phyloP scores from a whole-genome alignment of 1,140 invertebrate genomes.

The Drosophila seguyi region DNA sequence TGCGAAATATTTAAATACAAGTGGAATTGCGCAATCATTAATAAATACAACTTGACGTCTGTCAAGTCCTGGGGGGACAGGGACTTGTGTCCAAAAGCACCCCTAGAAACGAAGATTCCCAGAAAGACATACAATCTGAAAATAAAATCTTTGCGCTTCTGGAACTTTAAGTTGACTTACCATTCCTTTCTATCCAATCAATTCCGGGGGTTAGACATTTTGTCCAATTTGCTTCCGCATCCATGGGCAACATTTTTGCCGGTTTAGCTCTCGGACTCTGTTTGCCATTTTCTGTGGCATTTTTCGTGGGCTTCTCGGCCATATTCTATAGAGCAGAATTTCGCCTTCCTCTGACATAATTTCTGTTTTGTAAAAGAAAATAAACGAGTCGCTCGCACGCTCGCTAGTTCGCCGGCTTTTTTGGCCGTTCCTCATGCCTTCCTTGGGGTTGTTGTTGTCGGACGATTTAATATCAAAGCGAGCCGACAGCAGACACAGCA shows the following conservation, averaged over 20 bases:
- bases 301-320: slow-evolving; percentile 15
- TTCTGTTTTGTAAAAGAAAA: slow-evolving; percentile 51
- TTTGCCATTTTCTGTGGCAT: slow-evolving; percentile 31
- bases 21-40: background rate
- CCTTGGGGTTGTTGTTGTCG: slow-evolving; percentile 43
- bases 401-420: slow-evolving; percentile 58
- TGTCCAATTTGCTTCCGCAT: slow-evolving; percentile 43
- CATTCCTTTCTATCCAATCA: slow-evolving; percentile 31
- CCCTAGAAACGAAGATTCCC: background rate
- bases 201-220: slow-evolving; percentile 30
- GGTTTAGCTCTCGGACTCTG: slow-evolving; percentile 7
- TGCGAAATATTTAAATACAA: slow-evolving; percentile 13
- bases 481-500: slow-evolving; percentile 64
- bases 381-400: slow-evolving; percentile 70
- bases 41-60: background rate
- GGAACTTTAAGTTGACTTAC: slow-evolving; percentile 19
- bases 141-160: slow-evolving; percentile 15
- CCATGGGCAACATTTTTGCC: slow-evolving; percentile 31
- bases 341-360: slow-evolving; percentile 57
- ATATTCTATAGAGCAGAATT: slow-evolving; percentile 30
- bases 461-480: slow-evolving; percentile 79
- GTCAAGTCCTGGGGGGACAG: background rate
- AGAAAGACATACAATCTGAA: slow-evolving; percentile 8
- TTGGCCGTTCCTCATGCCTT: slow-evolving; percentile 42
- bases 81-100: background rate